These are phyloP conservation scores for Leptarthrus brevirostris DNA, from an alignment of 2,888 invertebrate genomes.

Conservation along the genomic window DNA sequence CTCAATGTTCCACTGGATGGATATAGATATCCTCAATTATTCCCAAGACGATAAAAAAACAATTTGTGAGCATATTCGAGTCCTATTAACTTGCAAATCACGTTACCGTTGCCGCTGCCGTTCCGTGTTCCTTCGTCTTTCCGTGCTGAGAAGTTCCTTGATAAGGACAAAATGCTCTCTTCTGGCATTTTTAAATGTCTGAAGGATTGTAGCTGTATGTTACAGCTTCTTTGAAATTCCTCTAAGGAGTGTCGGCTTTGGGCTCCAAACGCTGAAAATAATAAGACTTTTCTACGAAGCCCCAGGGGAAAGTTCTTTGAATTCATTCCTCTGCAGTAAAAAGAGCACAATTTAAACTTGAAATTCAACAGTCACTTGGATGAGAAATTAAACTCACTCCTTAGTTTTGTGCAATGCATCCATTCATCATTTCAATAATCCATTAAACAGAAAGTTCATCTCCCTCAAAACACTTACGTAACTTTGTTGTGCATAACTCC, in stretches of 20 bases:
- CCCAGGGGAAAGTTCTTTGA: not conserved
- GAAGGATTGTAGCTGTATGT: conserved; percentile 5
- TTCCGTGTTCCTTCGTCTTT: not conserved
- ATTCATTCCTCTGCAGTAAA: not conserved
- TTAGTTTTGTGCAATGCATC: not conserved
- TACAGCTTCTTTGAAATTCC: not conserved
- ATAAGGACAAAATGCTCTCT: not conserved
- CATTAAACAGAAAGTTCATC: conserved; percentile 6
- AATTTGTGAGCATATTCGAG: conserved; percentile 1
- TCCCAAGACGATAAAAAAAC: not conserved
- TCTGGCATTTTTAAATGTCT: not conserved
- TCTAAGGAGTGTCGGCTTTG: not conserved
- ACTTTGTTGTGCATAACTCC: not conserved
- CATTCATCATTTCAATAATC: conserved; percentile 3
- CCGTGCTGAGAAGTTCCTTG: too few relatives aligned
- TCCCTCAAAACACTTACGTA: not conserved
- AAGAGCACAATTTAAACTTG: not conserved
- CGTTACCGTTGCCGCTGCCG: not conserved
- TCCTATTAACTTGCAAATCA: conserved; percentile 9
- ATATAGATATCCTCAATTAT: conserved; percentile 3
- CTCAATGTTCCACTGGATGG: not conserved
- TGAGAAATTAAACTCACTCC: not conserved
- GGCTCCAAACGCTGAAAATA: not conserved
- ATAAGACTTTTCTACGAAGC: not conserved
- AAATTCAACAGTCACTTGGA: not conserved